Evolutionary conservation across 1,140 invertebrate genomes (phyloP).

Genomic region (Rhagoletis zephyria): DNA sequence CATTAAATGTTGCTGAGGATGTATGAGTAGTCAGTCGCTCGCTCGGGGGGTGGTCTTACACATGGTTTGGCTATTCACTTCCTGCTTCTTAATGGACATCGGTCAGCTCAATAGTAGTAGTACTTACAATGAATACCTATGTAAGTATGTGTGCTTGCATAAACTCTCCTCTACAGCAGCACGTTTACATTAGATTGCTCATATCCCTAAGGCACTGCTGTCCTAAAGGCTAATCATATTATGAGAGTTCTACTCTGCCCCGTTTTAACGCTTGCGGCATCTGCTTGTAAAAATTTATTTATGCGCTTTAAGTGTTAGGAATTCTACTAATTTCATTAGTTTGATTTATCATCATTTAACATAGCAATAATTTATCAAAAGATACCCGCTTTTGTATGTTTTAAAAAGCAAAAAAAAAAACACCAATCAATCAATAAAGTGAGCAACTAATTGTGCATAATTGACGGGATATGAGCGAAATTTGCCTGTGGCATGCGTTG

Average conservation of each 20-base stretch:
- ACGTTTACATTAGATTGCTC: not conserved
- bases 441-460: slow-evolving; percentile 2
- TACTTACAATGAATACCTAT: not conserved
- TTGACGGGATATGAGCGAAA: not conserved
- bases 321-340: slow-evolving; percentile 44
- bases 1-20: too few relatives aligned
- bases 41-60: slow-evolving; percentile 1
- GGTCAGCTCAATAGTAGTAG: not conserved
- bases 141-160: not conserved
- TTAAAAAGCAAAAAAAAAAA: not conserved
- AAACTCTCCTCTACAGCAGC: not conserved
- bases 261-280: not conserved
- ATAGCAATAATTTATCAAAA: slow-evolving; percentile 24
- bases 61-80: slow-evolving; percentile 22
- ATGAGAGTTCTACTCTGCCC: not conserved
- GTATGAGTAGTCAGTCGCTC: not conserved
- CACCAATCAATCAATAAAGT: not conserved
- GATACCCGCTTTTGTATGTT: not conserved
- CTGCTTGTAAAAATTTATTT: not conserved
- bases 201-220: not conserved
- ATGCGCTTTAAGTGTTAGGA: not conserved
- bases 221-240: not conserved
- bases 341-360: slow-evolving; percentile 14
- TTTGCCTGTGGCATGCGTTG: not conserved
- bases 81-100: slow-evolving; percentile 39